These are phyloP conservation scores for Acleris laterana DNA, from an alignment of 2,888 invertebrate genomes.

Conservation along the genomic window DNA sequence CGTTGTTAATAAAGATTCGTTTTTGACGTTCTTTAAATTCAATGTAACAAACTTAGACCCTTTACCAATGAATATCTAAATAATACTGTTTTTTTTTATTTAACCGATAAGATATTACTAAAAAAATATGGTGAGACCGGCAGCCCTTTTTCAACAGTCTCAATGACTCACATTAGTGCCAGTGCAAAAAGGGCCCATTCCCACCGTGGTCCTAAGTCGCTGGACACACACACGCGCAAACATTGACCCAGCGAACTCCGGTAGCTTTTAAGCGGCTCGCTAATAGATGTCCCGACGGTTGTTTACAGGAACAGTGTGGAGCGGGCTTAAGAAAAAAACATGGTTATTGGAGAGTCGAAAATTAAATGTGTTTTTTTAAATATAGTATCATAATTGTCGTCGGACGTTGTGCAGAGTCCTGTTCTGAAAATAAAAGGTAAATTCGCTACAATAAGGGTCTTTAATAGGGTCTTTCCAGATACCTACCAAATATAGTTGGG, in stretches of 20 bases:
- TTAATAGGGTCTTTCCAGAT: no score
- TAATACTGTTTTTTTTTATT: no score
- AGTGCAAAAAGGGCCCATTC: constrained; percentile 47
- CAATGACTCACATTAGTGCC: constrained; percentile 27
- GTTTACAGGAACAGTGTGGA: constrained; percentile 38
- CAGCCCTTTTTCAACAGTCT: constrained; percentile 8
- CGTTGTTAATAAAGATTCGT: no score
- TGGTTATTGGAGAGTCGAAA: not conserved
- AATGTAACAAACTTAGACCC: no score
- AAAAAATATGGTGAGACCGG: not conserved
- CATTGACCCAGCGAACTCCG: constrained; percentile 58
- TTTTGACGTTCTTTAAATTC: no score
- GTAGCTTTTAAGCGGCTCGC: constrained; percentile 75
- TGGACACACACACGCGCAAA: constrained; percentile 43
- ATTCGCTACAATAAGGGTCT: no score
- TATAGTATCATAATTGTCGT: no score
- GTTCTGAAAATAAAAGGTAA: no score
- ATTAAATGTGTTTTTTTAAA: no score
- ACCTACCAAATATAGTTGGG: no score
- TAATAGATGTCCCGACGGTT: constrained; percentile 76
- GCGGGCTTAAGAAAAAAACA: constrained; percentile 2
- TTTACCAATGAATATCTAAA: no score
- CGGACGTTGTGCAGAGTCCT: no score
- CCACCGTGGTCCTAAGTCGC: constrained; percentile 49
- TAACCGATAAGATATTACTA: not conserved